Evolutionary conservation across 2,113 vertebrate species (phyloP), one percentile per base, ranked within the genome.

Genomic region (Oenanthe oenanthe): DNA sequence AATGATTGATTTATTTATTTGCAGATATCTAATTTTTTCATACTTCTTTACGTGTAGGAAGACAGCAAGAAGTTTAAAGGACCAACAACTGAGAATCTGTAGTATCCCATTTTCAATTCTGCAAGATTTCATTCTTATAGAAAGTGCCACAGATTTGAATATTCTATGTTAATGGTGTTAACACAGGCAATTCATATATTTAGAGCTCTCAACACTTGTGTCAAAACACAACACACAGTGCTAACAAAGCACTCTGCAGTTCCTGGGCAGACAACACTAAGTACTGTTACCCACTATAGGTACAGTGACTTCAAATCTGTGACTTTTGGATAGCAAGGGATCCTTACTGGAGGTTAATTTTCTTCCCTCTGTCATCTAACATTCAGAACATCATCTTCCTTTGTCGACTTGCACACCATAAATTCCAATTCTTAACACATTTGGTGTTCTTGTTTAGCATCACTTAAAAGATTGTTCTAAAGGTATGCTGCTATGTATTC

Each of bases 401-500:
- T 89, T 79, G 40, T 63, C n/a, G 60, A 22, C 34, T 48, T 8
- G 14, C n/a, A 72, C 54, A 65, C 40, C 18, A 43, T 31, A 63
- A 88, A 85, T 63, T 87, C 34, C 24, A 75, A 32, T 53, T 68
- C 58, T 88, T 82, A 31, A 13, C 36, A 61, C 36, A 19, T 34
- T 63, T 79, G 10, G 5, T 56, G 28, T 68, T 38, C 18, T 78
- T 1, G 3, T 29, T 66, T 34, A 78, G 32, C 51, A 71, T 32
- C 26, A 45, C 50, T 84, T 67, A 42, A 88, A 93, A 91, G 54
- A 28, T 26, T 96, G 29, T 47, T 91, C 85, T 93, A 83, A 87
- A 94, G 31, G 53, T 40, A 71, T 93, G 94, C 78, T 85, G 91
- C 93, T 96, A 91, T 76, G 91, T 75, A 80, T 97, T 93, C 77